Evolutionary conservation across 2,888 invertebrate species (phyloP).

Genomic region (Drosophila parthenogenetica): DNA sequence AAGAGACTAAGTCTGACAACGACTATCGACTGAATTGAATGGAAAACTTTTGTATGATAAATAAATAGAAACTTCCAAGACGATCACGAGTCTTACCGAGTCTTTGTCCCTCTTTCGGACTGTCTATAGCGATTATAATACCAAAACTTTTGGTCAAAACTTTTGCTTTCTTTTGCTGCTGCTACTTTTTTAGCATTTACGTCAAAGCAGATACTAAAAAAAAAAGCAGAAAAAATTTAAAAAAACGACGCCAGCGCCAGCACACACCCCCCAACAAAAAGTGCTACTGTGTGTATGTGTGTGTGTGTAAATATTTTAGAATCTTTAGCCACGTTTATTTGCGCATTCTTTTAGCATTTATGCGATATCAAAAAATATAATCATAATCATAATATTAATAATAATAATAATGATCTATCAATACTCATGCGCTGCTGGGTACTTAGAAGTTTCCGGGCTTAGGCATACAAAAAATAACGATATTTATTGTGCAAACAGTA

Average conservation of each 20-base stretch:
- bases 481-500: slow-evolving; percentile 45
- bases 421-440: slow-evolving; percentile 7
- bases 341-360: slow-evolving; percentile 42
- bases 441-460: slow-evolving; percentile 43
- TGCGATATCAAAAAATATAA: slow-evolving; percentile 9
- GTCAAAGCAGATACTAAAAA: slow-evolving; percentile 27
- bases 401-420: slow-evolving; percentile 26
- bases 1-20: too few relatives aligned
- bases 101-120: too few relatives aligned
- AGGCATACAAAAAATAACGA: slow-evolving; percentile 8
- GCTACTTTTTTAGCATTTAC: slow-evolving; percentile 31
- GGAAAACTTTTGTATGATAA: not conserved
- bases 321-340: slow-evolving; percentile 44
- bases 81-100: slow-evolving; percentile 9
- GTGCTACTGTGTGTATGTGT: slow-evolving; percentile 1
- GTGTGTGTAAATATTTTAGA: slow-evolving; percentile 16
- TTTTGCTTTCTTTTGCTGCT: slow-evolving; percentile 25
- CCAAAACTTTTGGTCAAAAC: slow-evolving; percentile 5
- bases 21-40: too few relatives aligned
- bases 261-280: slow-evolving; percentile 44
- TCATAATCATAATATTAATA: slow-evolving; percentile 8
- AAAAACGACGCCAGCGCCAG: slow-evolving; percentile 16
- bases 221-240: slow-evolving; percentile 14
- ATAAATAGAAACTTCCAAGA: not conserved
- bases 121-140: slow-evolving; percentile 1